These are phyloP conservation scores for Nasua narica DNA, from an alignment of 2,797 vertebrate genomes.

Conservation along the genomic window DNA sequence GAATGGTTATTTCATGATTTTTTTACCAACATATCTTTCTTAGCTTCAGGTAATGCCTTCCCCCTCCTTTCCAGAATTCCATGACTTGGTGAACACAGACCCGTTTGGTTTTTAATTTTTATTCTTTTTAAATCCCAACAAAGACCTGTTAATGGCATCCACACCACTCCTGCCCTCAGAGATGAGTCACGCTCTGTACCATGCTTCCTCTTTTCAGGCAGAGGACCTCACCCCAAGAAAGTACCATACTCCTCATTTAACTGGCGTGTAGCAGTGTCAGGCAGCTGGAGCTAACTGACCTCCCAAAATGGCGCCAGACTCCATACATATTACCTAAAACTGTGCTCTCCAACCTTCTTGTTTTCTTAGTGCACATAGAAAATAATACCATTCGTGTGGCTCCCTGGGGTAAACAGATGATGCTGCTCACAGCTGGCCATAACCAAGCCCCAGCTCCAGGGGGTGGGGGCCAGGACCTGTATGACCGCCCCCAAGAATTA, in stretches of 20 bases:
- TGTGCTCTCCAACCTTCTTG: not conserved
- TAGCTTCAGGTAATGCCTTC: not conserved
- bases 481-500: not conserved
- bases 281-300: not conserved
- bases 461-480: not conserved
- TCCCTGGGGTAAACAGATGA: not conserved
- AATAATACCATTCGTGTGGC: not conserved
- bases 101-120: not conserved
- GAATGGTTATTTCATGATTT: not conserved
- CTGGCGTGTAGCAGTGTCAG: not conserved
- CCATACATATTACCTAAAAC: not conserved
- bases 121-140: not conserved
- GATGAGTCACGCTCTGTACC: not conserved
- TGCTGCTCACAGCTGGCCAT: slow-evolving; percentile 36
- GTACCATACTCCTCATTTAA: not conserved
- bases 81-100: not conserved
- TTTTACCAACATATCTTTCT: not conserved
- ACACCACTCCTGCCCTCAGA: not conserved
- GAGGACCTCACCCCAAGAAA: not conserved
- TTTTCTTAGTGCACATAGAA: not conserved
- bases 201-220: not conserved
- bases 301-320: not conserved
- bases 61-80: not conserved
- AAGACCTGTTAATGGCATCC: not conserved
- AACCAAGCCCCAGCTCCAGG: slow-evolving; percentile 10